These are phyloP conservation scores for Oplegnathus fasciatus DNA, from an alignment of 2,113 vertebrate species.

Conservation along the genomic window DNA sequence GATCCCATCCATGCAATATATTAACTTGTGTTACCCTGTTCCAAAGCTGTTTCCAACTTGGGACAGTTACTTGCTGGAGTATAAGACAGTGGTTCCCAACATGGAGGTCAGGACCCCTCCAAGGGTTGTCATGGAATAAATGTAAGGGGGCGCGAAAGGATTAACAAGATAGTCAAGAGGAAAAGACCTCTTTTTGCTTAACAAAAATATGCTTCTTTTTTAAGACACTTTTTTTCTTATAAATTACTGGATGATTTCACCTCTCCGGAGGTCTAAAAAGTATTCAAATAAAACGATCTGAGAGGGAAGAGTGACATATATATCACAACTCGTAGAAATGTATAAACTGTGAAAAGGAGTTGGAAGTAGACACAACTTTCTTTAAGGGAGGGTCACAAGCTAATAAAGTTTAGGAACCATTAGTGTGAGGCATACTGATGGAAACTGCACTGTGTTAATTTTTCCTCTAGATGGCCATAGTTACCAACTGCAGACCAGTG, in stretches of 20 bases:
- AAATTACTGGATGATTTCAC: not conserved
- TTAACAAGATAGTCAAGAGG: not conserved
- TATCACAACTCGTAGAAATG: not conserved
- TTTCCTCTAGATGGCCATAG: constrained; percentile 77
- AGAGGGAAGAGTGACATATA: not conserved
- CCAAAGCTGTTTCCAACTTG: not conserved
- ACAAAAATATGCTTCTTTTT: not conserved
- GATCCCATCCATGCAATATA: not conserved
- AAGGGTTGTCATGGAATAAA: not conserved
- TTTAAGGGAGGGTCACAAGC: not conserved
- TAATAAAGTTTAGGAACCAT: not conserved
- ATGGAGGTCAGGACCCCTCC: not conserved
- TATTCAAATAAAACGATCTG: not conserved
- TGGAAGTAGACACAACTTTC: not conserved
- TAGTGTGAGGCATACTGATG: not conserved
- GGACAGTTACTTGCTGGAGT: not conserved
- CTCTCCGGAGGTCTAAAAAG: not conserved
- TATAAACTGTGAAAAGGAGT: not conserved
- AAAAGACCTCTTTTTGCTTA: too few species aligned
- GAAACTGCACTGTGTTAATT: constrained; percentile 19
- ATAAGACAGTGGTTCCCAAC: not conserved
- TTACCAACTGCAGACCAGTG: constrained; percentile 19
- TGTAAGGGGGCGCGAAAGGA: not conserved
- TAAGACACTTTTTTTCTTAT: not conserved
- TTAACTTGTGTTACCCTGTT: not conserved